Evolutionary conservation across 2,797 vertebrate genomes (phyloP), one percentile per base, ranked within the genome.

Genomic region (Pangasius krempfi): DNA sequence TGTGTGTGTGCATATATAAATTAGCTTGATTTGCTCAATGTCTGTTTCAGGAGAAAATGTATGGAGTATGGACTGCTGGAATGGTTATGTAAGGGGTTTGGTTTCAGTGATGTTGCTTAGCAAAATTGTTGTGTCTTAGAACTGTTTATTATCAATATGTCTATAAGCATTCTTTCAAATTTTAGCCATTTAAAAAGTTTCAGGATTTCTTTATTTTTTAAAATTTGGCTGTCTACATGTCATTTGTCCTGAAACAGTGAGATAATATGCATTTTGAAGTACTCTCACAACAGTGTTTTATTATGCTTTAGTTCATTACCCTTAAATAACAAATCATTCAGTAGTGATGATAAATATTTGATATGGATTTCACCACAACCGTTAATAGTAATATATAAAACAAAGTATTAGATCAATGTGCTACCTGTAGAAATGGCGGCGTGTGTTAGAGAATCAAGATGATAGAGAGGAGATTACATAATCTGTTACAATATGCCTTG

Each of bases 11-110:
- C 7, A 5, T 70, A 62, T 37, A 81, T 54, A 20, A 9, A 30
- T 86, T 81, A 78, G 87, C 81, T 56, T 88, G 76, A 85, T 85
- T 87, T 90, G 66, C 84, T 64, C 22, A 85, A 20, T 81, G 30
- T 27, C 18, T 87, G 87, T 62, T 18, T 85, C 44, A n/a, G 80
- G 22, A 82, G 62, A n/a, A n/a, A 22, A 60, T n/a, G n/a, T n/a
- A n/a, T 73, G 4, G 58, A 12, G 18, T 27, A 62, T 16, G 22
- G 56, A 25, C 54, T 7, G 22, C 37, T 62, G 12, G 14, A 84
- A 30, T 84, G 37, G 27, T 52, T 68, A 83, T 60, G 1, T 64
- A 83, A 64, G 33, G 22, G 8, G 9, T 81, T 60, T 81, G 79
- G 54, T 16, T 79, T 78, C 22, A 78, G 75, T 78, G 50, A 52